Conservation (phyloP, 1,140 invertebrate genomes). For the Subanguina moxae region DNA sequence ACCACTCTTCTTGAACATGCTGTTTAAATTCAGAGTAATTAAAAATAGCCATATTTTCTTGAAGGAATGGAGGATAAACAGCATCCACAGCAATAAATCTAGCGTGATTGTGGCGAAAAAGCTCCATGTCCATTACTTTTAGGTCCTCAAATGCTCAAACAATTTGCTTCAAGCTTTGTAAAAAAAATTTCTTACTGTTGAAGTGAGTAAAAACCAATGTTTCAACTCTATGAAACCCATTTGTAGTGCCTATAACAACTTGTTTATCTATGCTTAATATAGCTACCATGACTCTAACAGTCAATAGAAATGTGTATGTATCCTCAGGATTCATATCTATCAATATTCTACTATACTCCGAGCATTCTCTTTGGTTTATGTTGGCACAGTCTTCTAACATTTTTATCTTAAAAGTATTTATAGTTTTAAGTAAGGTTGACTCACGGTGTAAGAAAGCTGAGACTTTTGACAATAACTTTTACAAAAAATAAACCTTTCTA, state of each 20-base stretch:
- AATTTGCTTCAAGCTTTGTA: constrained; percentile 18
- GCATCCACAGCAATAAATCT: constrained; percentile 53
- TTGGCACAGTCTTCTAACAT: constrained; percentile 50
- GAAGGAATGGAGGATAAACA: constrained; percentile 36
- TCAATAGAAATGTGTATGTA: constrained; percentile 49
- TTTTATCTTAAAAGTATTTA: constrained; percentile 47
- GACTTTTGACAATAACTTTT: too few species aligned
- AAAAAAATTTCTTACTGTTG: constrained; percentile 39
- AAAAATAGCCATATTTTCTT: constrained; percentile 21
- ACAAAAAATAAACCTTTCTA: constrained; percentile 23
- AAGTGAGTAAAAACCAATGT: constrained; percentile 58
- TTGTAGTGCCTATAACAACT: constrained; percentile 48
- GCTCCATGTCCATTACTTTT: constrained; percentile 54
- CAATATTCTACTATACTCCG: constrained; percentile 51
- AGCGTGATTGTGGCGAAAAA: constrained; percentile 58
- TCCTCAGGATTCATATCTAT: constrained; percentile 56
- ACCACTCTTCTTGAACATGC: constrained; percentile 36
- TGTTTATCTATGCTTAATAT: background rate
- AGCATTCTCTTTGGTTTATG: constrained; percentile 44
- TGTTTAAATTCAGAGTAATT: constrained; percentile 40
- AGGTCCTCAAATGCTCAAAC: constrained; percentile 38
- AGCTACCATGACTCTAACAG: constrained; percentile 32
- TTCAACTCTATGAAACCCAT: constrained; percentile 58
- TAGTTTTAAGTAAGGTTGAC: too few species aligned
- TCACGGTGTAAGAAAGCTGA: too few species aligned